These are phyloP conservation scores for Patella caerulea DNA, from an alignment of 2,888 invertebrate genomes.

Conservation along the genomic window DNA sequence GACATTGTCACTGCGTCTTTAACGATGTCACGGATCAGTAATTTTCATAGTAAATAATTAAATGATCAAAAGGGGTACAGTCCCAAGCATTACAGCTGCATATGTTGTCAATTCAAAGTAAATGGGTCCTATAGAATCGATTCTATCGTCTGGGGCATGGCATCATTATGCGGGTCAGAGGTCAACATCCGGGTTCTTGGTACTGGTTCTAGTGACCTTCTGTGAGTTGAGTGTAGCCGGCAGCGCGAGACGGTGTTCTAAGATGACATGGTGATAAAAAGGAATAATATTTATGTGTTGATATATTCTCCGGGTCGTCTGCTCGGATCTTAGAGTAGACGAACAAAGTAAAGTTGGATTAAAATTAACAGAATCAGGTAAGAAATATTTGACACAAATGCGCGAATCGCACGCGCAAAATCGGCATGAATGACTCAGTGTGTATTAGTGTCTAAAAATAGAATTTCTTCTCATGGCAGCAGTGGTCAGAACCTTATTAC, in stretches of 20 bases:
- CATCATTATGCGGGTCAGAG: slow-evolving; percentile 5
- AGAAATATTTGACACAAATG: background rate
- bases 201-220: background rate
- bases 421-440: slow-evolving; percentile 7
- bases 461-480: too few species aligned
- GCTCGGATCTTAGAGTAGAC: background rate
- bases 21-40: background rate
- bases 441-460: background rate
- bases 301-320: background rate
- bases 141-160: background rate
- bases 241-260: too few species aligned
- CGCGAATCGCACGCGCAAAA: slow-evolving; percentile 1
- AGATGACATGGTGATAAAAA: too few species aligned
- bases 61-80: background rate
- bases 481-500: too few species aligned
- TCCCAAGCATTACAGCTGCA: too few species aligned
- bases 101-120: too few species aligned
- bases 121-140: background rate
- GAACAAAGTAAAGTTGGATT: background rate
- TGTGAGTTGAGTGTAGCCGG: too few species aligned
- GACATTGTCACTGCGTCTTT: background rate
- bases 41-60: background rate
- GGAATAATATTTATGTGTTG: too few species aligned
- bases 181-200: slow-evolving; percentile 7
- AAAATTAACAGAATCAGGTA: background rate